Conservation (phyloP, 2,113 vertebrate species). For the Hymenochirus boettgeri region DNA sequence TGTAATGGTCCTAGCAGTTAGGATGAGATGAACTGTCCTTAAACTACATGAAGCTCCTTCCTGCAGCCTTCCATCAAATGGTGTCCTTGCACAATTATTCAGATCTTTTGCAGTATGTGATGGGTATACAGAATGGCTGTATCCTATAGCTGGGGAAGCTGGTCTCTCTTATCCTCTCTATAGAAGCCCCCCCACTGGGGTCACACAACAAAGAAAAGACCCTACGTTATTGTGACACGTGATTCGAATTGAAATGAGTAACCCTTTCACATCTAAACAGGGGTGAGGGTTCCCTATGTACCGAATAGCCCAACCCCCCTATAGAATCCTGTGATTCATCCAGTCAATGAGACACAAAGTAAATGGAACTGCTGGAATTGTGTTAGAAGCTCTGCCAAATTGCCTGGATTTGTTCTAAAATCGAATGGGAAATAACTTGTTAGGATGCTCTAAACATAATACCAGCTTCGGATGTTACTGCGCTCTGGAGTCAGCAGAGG, state of each 20-base stretch:
- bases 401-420: too few species aligned
- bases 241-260: slow-evolving; percentile 35
- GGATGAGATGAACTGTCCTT: not conserved
- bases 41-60: slow-evolving; percentile 14
- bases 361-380: too few species aligned
- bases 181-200: slow-evolving; percentile 34
- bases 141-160: slow-evolving; percentile 17
- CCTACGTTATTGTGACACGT: slow-evolving; percentile 38
- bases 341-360: too few species aligned
- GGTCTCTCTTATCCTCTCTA: slow-evolving; percentile 34
- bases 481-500: too few species aligned
- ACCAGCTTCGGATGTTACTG: too few species aligned
- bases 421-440: too few species aligned
- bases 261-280: slow-evolving; percentile 30
- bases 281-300: not conserved
- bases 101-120: not conserved
- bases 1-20: not conserved
- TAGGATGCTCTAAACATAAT: too few species aligned
- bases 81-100: not conserved
- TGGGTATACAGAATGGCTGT: slow-evolving; percentile 1
- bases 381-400: too few species aligned
- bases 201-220: slow-evolving; percentile 37
- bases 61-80: not conserved
- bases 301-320: not conserved
- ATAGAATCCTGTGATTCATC: not conserved